Conservation (phyloP, 2,797 vertebrate species). For the Hypotaenidia philippensis region DNA sequence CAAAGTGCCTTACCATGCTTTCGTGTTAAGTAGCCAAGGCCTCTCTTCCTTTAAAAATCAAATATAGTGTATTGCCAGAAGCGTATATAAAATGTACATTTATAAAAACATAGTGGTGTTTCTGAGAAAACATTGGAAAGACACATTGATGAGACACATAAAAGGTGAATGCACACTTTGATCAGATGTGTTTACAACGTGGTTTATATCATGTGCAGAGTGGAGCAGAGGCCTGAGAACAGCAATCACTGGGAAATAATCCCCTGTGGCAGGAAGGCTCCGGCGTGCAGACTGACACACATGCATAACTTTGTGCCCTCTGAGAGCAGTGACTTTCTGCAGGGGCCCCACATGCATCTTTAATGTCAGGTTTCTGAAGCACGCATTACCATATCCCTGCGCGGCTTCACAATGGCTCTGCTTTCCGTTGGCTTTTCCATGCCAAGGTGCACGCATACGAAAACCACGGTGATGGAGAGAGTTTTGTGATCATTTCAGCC, state of each 20-base stretch:
- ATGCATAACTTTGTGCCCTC: not conserved
- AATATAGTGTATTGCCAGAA: slow-evolving; percentile 61
- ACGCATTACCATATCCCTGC: not conserved
- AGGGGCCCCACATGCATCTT: not conserved
- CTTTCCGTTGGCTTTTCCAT: not conserved
- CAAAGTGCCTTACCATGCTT: slow-evolving; percentile 74
- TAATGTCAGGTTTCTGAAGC: slow-evolving; percentile 6
- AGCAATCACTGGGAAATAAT: slow-evolving; percentile 69
- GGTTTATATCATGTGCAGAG: slow-evolving; percentile 69
- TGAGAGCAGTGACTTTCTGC: not conserved
- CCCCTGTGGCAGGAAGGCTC: slow-evolving; percentile 46
- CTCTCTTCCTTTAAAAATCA: slow-evolving; percentile 68
- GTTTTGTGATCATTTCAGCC: fast-evolving
- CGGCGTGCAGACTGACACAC: not conserved
- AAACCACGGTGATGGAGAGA: not conserved
- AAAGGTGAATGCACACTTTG: slow-evolving; percentile 69
- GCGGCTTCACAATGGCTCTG: not conserved
- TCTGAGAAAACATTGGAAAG: slow-evolving; percentile 68
- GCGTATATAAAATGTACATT: slow-evolving; percentile 63
- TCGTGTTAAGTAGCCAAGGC: slow-evolving; percentile 63
- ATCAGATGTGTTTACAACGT: slow-evolving; percentile 79
- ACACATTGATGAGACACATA: slow-evolving; percentile 69
- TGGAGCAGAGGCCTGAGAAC: slow-evolving; percentile 70
- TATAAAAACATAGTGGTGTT: slow-evolving; percentile 62
- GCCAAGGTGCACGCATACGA: not conserved